phyloP scores from a whole-genome alignment of 2,797 vertebrate genomes.

The Margarornis squamiger region DNA sequence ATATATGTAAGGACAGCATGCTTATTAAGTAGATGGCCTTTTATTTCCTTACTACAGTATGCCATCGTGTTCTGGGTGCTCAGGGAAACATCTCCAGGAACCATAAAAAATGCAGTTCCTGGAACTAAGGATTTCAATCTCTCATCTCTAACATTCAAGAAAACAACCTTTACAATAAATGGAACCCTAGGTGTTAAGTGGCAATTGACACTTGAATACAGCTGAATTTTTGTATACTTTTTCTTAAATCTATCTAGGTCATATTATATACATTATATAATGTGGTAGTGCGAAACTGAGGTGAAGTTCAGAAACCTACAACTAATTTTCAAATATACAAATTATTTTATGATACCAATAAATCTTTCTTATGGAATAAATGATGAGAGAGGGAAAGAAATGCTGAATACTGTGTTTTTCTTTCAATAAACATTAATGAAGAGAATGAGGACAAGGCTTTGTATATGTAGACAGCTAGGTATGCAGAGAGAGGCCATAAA shows the following conservation, averaged over 20 bases:
- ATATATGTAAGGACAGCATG: slow-evolving; percentile 4
- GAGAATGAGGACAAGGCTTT: neutral
- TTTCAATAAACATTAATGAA: neutral
- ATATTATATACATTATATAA: slow-evolving; percentile 11
- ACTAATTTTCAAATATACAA: slow-evolving; percentile 21
- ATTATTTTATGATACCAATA: neutral
- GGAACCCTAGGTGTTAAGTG: slow-evolving; percentile 16
- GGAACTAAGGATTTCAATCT: slow-evolving; percentile 46
- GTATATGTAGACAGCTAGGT: neutral
- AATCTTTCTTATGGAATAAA: neutral
- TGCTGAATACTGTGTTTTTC: neutral
- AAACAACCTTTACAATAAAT: slow-evolving; percentile 17
- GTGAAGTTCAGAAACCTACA: neutral
- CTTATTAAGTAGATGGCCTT: slow-evolving; percentile 7
- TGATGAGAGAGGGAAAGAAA: neutral
- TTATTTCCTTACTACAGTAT: slow-evolving; percentile 37
- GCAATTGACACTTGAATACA: slow-evolving; percentile 14
- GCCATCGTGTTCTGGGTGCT: slow-evolving; percentile 2
- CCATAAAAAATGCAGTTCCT: slow-evolving; percentile 50
- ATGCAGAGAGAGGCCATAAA: slow-evolving; percentile 5
- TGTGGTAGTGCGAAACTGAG: neutral
- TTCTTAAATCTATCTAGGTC: slow-evolving; percentile 19
- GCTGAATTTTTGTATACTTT: neutral
- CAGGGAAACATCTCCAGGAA: slow-evolving; percentile 5
- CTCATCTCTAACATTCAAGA: slow-evolving; percentile 8